phyloP scores from a whole-genome alignment of 2,113 vertebrate genomes.

The Amblyornis subalaris region DNA sequence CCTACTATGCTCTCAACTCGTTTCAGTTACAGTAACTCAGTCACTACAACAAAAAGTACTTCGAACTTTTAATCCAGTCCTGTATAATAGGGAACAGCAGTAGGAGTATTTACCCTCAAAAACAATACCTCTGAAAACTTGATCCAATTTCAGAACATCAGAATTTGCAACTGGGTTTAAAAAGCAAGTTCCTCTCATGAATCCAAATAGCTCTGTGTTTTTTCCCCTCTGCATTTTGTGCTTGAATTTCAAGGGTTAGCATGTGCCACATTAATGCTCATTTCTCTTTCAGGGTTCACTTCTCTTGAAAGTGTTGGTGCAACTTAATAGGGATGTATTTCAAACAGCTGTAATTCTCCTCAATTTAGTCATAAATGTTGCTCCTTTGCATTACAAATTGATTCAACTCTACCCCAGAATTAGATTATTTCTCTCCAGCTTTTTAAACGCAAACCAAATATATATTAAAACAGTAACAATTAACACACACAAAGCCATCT shows the following conservation, averaged over 20 bases:
- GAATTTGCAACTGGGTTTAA: neutral
- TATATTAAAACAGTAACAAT: neutral
- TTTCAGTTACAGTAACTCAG: neutral
- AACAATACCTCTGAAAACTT: neutral
- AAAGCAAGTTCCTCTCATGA: fast-evolving
- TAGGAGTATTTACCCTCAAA: neutral
- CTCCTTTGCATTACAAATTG: neutral
- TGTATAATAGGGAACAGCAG: neutral
- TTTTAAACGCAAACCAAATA: neutral
- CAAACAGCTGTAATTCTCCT: neutral
- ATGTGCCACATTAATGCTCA: neutral
- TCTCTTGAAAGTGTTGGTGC: neutral
- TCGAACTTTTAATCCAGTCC: neutral
- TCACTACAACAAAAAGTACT: neutral
- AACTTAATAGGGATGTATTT: neutral
- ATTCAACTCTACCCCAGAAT: neutral
- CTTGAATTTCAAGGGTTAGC: neutral
- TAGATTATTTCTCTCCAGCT: neutral
- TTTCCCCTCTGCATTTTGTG: neutral
- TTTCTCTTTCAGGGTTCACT: neutral
- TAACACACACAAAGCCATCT: neutral
- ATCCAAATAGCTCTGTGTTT: neutral
- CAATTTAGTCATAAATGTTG: neutral
- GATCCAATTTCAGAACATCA: neutral
- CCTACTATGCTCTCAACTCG: neutral